Percentiles rank a stretch among this genome's conserved stretches.
phyloP scores from a whole-genome alignment of 2,797 vertebrate genomes.

The Glyptemys insculpta region DNA sequence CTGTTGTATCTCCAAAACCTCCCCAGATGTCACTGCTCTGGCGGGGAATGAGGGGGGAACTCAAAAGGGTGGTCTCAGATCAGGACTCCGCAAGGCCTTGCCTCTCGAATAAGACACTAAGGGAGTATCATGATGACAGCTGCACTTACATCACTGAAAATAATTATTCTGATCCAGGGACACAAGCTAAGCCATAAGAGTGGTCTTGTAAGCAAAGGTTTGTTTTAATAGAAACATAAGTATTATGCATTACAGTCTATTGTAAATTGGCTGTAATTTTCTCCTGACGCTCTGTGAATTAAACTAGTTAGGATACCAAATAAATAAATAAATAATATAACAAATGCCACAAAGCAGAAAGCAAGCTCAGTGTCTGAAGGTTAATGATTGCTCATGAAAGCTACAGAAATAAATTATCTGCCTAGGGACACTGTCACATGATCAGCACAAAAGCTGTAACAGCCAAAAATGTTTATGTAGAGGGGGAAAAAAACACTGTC shows the following conservation, averaged over 20 bases:
- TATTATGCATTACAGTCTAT: slow-evolving; percentile 79
- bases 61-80: slow-evolving; percentile 68
- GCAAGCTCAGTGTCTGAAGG: slow-evolving; percentile 86
- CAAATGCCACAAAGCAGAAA: slow-evolving; percentile 86
- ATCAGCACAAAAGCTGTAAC: slow-evolving; percentile 89
- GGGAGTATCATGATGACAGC: slow-evolving; percentile 71
- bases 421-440: slow-evolving; percentile 87
- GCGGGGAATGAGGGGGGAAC: slow-evolving; percentile 9
- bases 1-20: slow-evolving; percentile 65
- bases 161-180: slow-evolving; percentile 76
- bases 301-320: slow-evolving; percentile 84
- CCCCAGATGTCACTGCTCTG: neutral
- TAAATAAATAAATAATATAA: slow-evolving; percentile 68
- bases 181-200: slow-evolving; percentile 72
- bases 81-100: slow-evolving; percentile 57
- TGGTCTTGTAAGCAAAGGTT: slow-evolving; percentile 74
- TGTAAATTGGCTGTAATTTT: slow-evolving; percentile 86
- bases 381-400: slow-evolving; percentile 89
- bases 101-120: slow-evolving; percentile 70
- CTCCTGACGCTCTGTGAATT: slow-evolving; percentile 85
- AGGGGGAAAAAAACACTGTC: slow-evolving; percentile 87
- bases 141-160: slow-evolving; percentile 74
- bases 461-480: slow-evolving; percentile 89
- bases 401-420: slow-evolving; percentile 89
- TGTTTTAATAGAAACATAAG: slow-evolving; percentile 81